phyloP scores from a whole-genome alignment of 2,888 invertebrate genomes.

The Cylindroiulus punctatus region DNA sequence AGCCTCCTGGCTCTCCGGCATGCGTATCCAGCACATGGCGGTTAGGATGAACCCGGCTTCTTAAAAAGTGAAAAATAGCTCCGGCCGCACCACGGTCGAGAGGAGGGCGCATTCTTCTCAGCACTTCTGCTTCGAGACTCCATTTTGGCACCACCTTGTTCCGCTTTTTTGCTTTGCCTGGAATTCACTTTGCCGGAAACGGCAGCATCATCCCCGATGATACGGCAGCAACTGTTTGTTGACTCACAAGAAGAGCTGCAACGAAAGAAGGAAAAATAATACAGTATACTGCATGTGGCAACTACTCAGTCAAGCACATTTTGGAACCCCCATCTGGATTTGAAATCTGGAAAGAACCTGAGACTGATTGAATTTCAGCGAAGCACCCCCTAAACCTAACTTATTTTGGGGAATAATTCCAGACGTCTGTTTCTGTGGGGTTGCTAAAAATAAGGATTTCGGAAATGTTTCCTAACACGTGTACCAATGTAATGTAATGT shows the following conservation, averaged over 20 bases:
- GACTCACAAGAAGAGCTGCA: slow-evolving; percentile 58
- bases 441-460: not conserved
- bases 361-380: not conserved
- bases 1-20: slow-evolving; percentile 16
- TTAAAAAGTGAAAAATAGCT: slow-evolving; percentile 43
- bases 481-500: not conserved
- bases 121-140: not conserved
- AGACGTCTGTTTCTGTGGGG: not conserved
- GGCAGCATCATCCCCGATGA: slow-evolving; percentile 51
- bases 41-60: slow-evolving; percentile 29
- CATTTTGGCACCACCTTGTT: slow-evolving; percentile 47
- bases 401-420: not conserved
- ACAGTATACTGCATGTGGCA: not conserved
- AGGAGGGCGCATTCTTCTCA: not conserved
- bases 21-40: slow-evolving; percentile 35
- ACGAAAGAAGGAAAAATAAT: slow-evolving; percentile 2
- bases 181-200: slow-evolving; percentile 52
- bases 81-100: not conserved
- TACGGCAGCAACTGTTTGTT: slow-evolving; percentile 57
- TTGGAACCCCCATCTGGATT: not conserved
- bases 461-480: not conserved
- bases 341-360: not conserved
- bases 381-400: not conserved
- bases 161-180: slow-evolving; percentile 7
- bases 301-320: no score